These are phyloP conservation scores for Drosophila pachea DNA, from an alignment of 1,140 invertebrate genomes.

Conservation along the genomic window DNA sequence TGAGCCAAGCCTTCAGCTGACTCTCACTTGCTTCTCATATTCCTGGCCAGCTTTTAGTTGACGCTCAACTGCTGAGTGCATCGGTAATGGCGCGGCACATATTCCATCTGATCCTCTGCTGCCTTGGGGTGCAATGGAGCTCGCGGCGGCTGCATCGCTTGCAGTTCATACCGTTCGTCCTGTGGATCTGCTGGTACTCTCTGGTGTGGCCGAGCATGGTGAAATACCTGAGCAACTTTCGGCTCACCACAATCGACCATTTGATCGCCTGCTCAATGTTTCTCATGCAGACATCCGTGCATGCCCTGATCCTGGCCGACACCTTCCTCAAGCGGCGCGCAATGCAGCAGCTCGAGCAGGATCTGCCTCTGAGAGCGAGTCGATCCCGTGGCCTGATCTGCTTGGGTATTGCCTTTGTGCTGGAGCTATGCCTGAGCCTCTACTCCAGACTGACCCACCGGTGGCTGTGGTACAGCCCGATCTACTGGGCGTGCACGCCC, in stretches of 20 bases:
- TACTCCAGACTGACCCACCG: background rate
- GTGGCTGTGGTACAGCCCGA: background rate
- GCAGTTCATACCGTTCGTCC: slow-evolving; percentile 19
- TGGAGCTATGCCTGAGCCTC: slow-evolving; percentile 1
- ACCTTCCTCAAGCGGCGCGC: slow-evolving; percentile 30
- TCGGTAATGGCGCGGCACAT: slow-evolving; percentile 11
- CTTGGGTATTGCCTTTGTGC: slow-evolving; percentile 4
- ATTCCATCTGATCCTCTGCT: slow-evolving; percentile 14
- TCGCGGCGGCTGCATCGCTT: background rate
- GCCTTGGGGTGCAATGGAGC: slow-evolving; percentile 31
- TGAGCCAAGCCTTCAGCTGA: background rate
- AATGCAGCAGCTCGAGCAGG: background rate
- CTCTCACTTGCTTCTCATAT: background rate
- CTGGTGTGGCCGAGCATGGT: background rate
- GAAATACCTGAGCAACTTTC: background rate
- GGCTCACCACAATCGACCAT: slow-evolving; percentile 45
- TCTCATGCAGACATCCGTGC: slow-evolving; percentile 20
- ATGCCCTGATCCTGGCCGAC: slow-evolving; percentile 37
- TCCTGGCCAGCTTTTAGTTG: slow-evolving; percentile 15
- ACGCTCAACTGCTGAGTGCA: slow-evolving; percentile 34
- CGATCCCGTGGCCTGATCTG: too few species aligned
- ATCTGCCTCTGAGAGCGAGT: background rate
- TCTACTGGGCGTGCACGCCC: slow-evolving; percentile 29
- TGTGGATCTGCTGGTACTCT: slow-evolving; percentile 46
- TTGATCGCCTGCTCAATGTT: slow-evolving; percentile 29